Base-by-base conservation (phyloP, 2,888 invertebrate species). In the Pocota personata region DNA sequence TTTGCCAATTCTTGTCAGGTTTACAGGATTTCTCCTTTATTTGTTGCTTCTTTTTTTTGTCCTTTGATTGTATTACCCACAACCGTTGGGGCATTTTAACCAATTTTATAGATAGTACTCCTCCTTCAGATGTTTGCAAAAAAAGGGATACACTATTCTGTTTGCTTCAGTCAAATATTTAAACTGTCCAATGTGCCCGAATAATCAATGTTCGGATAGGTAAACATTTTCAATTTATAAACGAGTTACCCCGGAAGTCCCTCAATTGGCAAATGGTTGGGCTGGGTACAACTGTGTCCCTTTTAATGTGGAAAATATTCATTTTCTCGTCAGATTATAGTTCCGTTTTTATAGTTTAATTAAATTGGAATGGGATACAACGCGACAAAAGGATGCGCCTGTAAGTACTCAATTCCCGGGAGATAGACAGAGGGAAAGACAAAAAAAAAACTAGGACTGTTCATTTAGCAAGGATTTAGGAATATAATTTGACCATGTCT, bases 181-280 rank as follows among this genome's bases (percentile, higher is more conserved):
- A 32, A 69, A 35, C 58, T 69, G 43, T 43, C 43, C 69, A 76
- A 46, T 60, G 30, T 69, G 30, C 40, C 52, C 62, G 46, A 67
- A 67, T 43, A 67, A 83, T 73, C 77, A 73, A 78, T 55, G 58
- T 77, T 37, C 35, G 46, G 27, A 37, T 50, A 40, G 32, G 43
- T 46, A 79, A 69, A 72, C 64, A 48, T 50, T 76, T 71, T 24
- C 75, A 75, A 79, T 79, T 79, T 79, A 58, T 19, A 71, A 78
- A 75, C 57, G 71, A 69, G 50, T 21, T 48, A 27, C 40, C 30
- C 58, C 27, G 35, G 55, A 75, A 62, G 58, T 64, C 37, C 55
- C 35, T 60, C 30, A 19, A 69, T 50, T 35, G 50, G n/a, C 8
- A 10, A 30, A 67, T 7, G 37, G 37, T 14, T 27, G n/a, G n/a